Base-by-base conservation (phyloP, 2,888 invertebrate species). In the Exocentrus adspersus region DNA sequence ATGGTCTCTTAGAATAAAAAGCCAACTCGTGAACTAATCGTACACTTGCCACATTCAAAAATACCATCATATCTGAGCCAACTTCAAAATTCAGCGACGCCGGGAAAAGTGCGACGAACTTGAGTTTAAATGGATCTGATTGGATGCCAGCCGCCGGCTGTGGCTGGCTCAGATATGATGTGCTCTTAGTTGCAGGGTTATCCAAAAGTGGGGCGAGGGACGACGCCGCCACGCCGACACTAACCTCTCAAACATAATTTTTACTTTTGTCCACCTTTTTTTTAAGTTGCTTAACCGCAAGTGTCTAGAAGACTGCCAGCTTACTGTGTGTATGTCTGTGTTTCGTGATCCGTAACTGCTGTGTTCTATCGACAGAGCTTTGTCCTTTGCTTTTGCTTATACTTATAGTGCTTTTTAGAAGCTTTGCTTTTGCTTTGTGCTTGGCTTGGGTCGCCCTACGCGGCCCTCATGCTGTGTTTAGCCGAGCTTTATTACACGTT, bases 31-130 rank as follows among this genome's bases (percentile, higher is more conserved):
- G 41, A 48, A 67, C 62, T 64, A 63, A 68, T 54, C 45, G 69
- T 48, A 78, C 79, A 79, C 79, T 80, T 86, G 86, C 86, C 86
- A 87, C 86, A 85, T 79, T 87, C 86, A 86, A 86, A 86, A 72
- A 68, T 84, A 84, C 84, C 80, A 86, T 87, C 87, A 87, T 87
- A 87, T 87, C 87, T 87, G 87, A 87, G 87, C 86, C 86, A 85
- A 84, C 83, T 75, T 75, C 72, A 74, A 73, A 74, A 72, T 72
- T 72, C 53, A 77, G 78, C 79, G 67, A 62, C 69, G 83, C 84
- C 84, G 84, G 85, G 84, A 84, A 84, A 84, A 85, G 83, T 81
- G 77, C 76, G 72, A 73, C 60, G 57, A 53, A 64, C 61, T 60
- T 42, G 46, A 57, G 57, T 46, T 32, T 37, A 57, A 42, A 43